Evolutionary conservation across 2,113 vertebrate species (phyloP).

Genomic region (Aramus guarauna): DNA sequence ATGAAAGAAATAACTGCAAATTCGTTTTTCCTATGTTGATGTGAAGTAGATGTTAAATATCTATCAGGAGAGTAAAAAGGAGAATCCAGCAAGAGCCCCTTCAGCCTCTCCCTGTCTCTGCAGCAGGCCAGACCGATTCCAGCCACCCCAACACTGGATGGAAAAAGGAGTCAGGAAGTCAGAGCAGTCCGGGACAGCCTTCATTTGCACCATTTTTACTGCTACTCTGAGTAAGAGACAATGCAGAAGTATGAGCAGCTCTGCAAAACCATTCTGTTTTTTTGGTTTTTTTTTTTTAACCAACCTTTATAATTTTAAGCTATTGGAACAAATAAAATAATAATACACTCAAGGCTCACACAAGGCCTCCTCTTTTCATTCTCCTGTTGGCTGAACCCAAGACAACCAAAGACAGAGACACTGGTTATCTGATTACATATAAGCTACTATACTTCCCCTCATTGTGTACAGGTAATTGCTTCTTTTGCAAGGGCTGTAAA

Average conservation of each 20-base stretch:
- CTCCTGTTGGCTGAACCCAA: background rate
- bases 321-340: background rate
- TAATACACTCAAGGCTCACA: background rate
- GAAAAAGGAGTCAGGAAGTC: background rate
- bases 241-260: background rate
- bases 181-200: background rate
- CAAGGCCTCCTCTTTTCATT: background rate
- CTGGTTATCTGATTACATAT: background rate
- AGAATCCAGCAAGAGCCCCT: background rate
- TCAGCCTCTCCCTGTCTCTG: background rate
- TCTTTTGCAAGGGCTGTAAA: background rate
- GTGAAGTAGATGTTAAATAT: background rate
- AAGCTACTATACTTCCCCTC: background rate
- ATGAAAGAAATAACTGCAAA: background rate
- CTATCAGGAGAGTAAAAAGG: background rate
- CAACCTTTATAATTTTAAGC: background rate
- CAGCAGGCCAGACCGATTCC: background rate
- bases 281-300: background rate
- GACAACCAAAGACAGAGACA: background rate
- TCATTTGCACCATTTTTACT: background rate
- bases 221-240: background rate
- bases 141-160: background rate
- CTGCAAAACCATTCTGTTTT: background rate
- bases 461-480: background rate
- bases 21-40: background rate